phyloP scores from a whole-genome alignment of 2,113 vertebrate species.

The Phalacrocorax brasilianus region DNA sequence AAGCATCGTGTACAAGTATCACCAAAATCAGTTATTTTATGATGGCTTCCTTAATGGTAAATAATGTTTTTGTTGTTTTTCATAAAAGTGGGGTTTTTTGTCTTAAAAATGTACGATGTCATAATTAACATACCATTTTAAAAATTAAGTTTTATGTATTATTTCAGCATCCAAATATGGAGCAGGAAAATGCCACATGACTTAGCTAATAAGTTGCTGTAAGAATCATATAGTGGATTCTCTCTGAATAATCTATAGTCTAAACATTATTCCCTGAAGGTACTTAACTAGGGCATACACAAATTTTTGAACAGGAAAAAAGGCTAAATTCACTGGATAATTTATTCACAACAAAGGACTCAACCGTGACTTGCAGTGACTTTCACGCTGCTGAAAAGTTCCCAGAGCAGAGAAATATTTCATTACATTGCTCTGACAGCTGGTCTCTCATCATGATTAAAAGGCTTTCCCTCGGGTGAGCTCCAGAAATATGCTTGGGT shows the following conservation, averaged over 20 bases:
- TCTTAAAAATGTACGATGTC: neutral
- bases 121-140: neutral
- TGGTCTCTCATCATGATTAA: slow-evolving; percentile 5
- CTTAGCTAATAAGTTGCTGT: neutral
- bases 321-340: neutral
- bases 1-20: neutral
- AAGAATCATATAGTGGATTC: neutral
- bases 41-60: neutral
- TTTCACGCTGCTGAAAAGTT: neutral
- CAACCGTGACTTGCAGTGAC: neutral
- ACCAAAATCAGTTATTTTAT: neutral
- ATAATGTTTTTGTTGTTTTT: neutral
- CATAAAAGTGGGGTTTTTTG: neutral
- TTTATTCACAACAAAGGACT: neutral
- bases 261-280: neutral
- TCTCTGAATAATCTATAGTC: neutral
- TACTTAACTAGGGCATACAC: neutral
- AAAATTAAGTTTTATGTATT: neutral
- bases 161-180: neutral
- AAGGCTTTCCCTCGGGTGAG: slow-evolving; percentile 18
- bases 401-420: neutral
- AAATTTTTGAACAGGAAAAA: neutral
- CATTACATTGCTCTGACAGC: neutral
- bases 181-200: neutral
- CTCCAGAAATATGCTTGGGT: slow-evolving; percentile 11